A percentile compares a stretch with the other conserved stretches of the same genome.
These are phyloP conservation scores for Crepidodera aurea DNA, from an alignment of 2,888 invertebrate species.

Conservation along the genomic window DNA sequence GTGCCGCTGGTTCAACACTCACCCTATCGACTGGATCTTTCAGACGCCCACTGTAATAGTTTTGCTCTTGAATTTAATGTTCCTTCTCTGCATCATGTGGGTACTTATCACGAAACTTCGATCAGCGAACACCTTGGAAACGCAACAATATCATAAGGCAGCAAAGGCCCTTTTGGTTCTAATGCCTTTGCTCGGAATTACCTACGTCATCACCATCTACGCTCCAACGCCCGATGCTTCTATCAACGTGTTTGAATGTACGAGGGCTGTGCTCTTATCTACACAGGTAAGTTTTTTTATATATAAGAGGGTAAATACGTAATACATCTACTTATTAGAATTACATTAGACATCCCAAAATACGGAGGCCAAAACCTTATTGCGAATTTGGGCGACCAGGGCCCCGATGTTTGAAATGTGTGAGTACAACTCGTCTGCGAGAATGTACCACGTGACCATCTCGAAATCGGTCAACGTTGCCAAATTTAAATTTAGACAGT, in stretches of 20 bases:
- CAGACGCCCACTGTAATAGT: constrained; percentile 85
- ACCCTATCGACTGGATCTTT: constrained; percentile 87
- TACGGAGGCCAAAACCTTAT: too few species aligned
- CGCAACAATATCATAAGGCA: constrained; percentile 89
- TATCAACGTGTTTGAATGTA: constrained; percentile 78
- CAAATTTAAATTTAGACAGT: too few species aligned
- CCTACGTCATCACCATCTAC: constrained; percentile 85
- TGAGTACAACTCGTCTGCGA: too few species aligned
- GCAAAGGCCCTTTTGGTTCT: constrained; percentile 90
- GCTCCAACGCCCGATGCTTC: constrained; percentile 83
- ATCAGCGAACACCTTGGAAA: constrained; percentile 89
- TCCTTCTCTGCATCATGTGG: constrained; percentile 88
- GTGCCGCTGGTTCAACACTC: constrained; percentile 81
- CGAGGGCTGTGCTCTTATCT: constrained; percentile 83
- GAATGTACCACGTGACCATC: too few species aligned
- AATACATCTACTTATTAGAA: too few species aligned
- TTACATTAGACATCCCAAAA: too few species aligned
- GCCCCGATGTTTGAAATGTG: too few species aligned
- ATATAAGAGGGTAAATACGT: too few species aligned
- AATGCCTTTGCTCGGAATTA: constrained; percentile 92
- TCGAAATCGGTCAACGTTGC: too few species aligned
- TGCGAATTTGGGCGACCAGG: too few species aligned
- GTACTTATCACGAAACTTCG: constrained; percentile 92
- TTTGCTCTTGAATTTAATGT: constrained; percentile 82
- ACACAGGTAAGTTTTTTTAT: constrained; percentile 77